A percentile compares a stretch with the other conserved stretches of the same genome.
Conservation (phyloP, 2,888 invertebrate species). For the Ernsta delagoae region DNA sequence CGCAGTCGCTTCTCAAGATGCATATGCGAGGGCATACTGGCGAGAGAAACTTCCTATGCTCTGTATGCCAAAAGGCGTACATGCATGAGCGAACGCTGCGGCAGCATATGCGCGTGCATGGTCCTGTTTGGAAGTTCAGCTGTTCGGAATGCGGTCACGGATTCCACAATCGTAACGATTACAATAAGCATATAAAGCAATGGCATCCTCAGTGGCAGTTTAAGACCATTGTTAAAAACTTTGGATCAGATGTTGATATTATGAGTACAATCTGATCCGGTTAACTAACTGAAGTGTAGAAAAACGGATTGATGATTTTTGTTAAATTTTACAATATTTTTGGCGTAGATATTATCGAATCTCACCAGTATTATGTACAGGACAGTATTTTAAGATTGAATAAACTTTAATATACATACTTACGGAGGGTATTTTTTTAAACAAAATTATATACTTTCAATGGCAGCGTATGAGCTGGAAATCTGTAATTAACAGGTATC, state of each 20-base stretch:
- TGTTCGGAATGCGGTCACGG: constrained; percentile 71
- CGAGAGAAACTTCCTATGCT: constrained; percentile 71
- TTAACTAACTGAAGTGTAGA: background rate
- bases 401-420: background rate
- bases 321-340: background rate
- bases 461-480: too few species aligned
- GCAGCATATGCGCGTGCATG: constrained; percentile 75
- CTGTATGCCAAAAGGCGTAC: constrained; percentile 71
- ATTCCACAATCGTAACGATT: constrained; percentile 70
- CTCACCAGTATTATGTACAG: constrained; percentile 25
- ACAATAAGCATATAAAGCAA: constrained; percentile 71
- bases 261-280: constrained; percentile 19
- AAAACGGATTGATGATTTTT: background rate
- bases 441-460: too few species aligned
- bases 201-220: constrained; percentile 76
- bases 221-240: constrained; percentile 64
- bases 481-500: too few species aligned
- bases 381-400: background rate
- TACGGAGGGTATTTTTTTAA: too few species aligned
- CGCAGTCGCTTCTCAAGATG: constrained; percentile 68
- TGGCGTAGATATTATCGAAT: background rate
- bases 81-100: constrained; percentile 73
- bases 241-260: constrained; percentile 52
- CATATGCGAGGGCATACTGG: constrained; percentile 73
- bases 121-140: constrained; percentile 57